Conservation (phyloP, 2,113 vertebrate genomes). For the Puffinus mauretanicus region DNA sequence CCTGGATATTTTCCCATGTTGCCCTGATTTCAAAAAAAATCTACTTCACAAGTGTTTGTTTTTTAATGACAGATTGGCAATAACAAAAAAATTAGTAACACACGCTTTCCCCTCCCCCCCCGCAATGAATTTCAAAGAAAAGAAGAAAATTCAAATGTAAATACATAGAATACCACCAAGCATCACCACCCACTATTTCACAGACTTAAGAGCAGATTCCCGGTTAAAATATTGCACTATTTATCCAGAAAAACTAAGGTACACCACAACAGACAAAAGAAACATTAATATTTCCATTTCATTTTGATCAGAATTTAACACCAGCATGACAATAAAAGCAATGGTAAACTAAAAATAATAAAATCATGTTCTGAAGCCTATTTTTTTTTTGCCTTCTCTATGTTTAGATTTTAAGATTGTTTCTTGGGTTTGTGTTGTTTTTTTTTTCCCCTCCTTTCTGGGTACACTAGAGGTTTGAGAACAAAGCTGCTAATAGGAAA, state of each 20-base stretch:
- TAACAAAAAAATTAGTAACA: not conserved
- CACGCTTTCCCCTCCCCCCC: not conserved
- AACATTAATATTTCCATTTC: not conserved
- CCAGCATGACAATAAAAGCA: not conserved
- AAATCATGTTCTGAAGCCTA: not conserved
- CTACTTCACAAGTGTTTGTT: not conserved
- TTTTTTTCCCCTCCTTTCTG: conserved; percentile 41
- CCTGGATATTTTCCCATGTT: not conserved
- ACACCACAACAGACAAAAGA: not conserved
- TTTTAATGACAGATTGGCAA: not conserved
- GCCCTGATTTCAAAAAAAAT: not conserved
- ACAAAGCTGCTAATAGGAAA: conserved; percentile 84
- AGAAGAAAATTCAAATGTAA: not conserved
- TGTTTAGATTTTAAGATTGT: conserved; percentile 22
- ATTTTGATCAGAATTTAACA: not conserved
- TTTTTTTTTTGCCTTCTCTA: not conserved
- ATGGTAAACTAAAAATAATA: not conserved
- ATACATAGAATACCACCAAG: not conserved
- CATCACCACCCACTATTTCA: not conserved
- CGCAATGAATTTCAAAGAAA: not conserved
- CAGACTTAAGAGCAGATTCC: not conserved
- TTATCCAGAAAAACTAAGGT: not conserved
- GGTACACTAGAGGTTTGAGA: conserved; percentile 62
- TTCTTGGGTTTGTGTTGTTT: conserved; percentile 20
- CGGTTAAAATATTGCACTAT: not conserved